Percentiles rank a stretch among this genome's conserved stretches.
These are phyloP conservation scores for Boloria selene DNA, from an alignment of 2,888 invertebrate genomes.

Conservation along the genomic window DNA sequence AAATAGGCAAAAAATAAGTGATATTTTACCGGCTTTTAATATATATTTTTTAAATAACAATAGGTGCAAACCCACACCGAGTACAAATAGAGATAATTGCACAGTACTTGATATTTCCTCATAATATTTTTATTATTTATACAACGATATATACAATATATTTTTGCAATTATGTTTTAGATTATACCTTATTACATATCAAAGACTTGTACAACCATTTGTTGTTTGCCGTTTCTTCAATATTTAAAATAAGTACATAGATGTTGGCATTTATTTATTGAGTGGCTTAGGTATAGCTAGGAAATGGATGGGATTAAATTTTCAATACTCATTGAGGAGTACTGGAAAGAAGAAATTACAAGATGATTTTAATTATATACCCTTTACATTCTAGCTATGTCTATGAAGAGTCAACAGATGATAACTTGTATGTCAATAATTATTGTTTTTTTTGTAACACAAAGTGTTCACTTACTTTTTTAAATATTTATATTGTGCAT, in stretches of 20 bases:
- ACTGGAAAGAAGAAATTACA: neutral
- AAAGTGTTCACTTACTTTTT: conserved; percentile 68
- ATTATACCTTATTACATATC: conserved; percentile 63
- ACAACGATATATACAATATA: conserved; percentile 78
- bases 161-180: conserved; percentile 65
- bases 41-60: conserved; percentile 27
- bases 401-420: conserved; percentile 55
- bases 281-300: conserved; percentile 38
- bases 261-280: conserved; percentile 54
- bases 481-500: conserved; percentile 59
- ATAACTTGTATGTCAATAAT: conserved; percentile 52
- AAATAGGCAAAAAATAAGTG: conserved; percentile 51
- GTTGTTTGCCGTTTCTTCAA: conserved; percentile 48
- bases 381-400: conserved; percentile 5
- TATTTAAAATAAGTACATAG: conserved; percentile 58
- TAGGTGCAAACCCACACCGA: conserved; percentile 54
- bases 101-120: conserved; percentile 46
- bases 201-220: conserved; percentile 56
- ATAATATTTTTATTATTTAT: conserved; percentile 58
- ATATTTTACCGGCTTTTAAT: conserved; percentile 33
- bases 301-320: neutral
- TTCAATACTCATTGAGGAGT: neutral
- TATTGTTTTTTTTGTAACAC: conserved; percentile 59
- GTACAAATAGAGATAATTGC: conserved; percentile 58
- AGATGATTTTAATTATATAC: neutral